A percentile compares a stretch with the other conserved stretches of the same genome.
Conservation (phyloP, 2,797 vertebrate species). For the Liasis olivaceus region DNA sequence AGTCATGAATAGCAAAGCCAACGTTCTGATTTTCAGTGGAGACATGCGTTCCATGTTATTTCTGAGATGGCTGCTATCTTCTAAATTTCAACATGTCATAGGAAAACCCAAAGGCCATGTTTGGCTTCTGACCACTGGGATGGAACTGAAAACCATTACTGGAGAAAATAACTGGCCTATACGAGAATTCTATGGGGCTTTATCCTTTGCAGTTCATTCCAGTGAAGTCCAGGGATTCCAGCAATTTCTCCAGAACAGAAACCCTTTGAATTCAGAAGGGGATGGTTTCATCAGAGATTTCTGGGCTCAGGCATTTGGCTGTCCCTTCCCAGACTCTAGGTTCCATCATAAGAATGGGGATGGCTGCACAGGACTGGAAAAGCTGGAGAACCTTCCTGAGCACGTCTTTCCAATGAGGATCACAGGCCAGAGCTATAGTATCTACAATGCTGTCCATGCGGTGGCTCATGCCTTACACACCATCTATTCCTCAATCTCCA, state of each 20-base stretch:
- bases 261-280: not conserved
- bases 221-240: not conserved
- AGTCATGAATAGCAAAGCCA: not conserved
- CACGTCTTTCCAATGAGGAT: not conserved
- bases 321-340: not conserved
- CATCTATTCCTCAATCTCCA: not conserved
- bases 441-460: not conserved
- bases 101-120: not conserved
- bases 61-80: not conserved
- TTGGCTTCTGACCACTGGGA: not conserved
- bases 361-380: not conserved
- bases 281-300: not conserved
- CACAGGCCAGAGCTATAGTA: not conserved
- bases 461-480: not conserved
- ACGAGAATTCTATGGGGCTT: not conserved
- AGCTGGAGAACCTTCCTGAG: not conserved
- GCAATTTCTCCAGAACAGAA: not conserved
- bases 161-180: not conserved
- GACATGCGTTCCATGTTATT: not conserved
- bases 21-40: not conserved
- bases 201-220: not conserved
- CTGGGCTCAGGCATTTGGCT: not conserved
- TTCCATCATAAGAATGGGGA: too few species aligned
- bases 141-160: not conserved
- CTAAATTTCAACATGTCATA: rapidly evolving